Conservation (phyloP, 2,797 vertebrate genomes). For the Enteromius argenteus region DNA sequence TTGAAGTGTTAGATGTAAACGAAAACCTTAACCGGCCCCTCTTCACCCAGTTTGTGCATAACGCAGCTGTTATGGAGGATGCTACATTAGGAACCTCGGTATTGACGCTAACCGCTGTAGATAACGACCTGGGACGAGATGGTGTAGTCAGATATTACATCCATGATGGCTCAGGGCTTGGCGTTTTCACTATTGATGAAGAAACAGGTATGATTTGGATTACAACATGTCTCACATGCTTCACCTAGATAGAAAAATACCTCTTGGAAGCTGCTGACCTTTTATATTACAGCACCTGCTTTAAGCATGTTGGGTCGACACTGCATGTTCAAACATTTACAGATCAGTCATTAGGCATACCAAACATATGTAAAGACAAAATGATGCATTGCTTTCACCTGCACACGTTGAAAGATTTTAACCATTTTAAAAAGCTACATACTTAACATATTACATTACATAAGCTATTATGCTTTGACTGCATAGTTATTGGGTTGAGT, state of each 20-base stretch:
- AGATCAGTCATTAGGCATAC: slow-evolving; percentile 19
- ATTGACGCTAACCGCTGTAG: slow-evolving; percentile 82
- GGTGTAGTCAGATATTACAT: slow-evolving; percentile 90
- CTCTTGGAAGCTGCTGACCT: slow-evolving; percentile 1
- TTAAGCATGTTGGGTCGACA: not conserved
- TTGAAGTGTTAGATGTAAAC: slow-evolving; percentile 91
- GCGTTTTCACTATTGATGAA: slow-evolving; percentile 87
- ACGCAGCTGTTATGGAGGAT: slow-evolving; percentile 86
- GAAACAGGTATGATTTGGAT: slow-evolving; percentile 86
- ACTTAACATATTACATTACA: not conserved
- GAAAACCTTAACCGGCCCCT: slow-evolving; percentile 90
- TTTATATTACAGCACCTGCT: not conserved
- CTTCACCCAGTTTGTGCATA: slow-evolving; percentile 88
- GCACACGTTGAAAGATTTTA: not conserved
- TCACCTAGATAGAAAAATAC: slow-evolving; percentile 1
- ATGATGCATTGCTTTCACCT: not conserved
- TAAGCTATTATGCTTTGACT: not conserved
- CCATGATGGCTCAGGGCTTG: slow-evolving; percentile 87
- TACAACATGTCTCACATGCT: slow-evolving; percentile 10
- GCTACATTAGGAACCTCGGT: slow-evolving; percentile 84
- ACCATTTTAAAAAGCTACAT: not conserved
- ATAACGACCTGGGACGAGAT: slow-evolving; percentile 88
- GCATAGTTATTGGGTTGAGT: not conserved
- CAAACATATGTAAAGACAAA: slow-evolving; percentile 3
- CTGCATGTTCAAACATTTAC: slow-evolving; percentile 24